A percentile compares a stretch with the other conserved stretches of the same genome.
These are phyloP conservation scores for Holothuria scabra DNA, from an alignment of 53 echinoderm and acorn worm species.

Conservation along the genomic window DNA sequence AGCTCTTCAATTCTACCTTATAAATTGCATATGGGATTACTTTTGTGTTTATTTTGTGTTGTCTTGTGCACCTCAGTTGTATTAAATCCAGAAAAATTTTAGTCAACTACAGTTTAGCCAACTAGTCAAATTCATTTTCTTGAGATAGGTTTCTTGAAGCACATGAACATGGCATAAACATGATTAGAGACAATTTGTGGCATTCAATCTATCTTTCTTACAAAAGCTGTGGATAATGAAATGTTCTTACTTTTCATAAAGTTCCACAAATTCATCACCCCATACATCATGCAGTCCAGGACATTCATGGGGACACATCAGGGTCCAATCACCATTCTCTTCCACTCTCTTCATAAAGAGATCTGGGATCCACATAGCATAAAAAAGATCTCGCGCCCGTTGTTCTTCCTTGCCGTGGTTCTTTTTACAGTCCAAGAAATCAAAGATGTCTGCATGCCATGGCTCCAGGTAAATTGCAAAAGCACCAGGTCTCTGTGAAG, in stretches of 20 bases:
- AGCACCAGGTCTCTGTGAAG: constrained; percentile 87
- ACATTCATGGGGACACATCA: constrained; percentile 96
- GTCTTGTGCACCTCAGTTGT: too few relatives aligned
- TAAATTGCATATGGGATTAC: too few relatives aligned
- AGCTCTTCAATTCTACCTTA: too few relatives aligned
- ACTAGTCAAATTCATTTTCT: neutral
- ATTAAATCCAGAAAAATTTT: too few relatives aligned
- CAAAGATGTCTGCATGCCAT: constrained; percentile 96
- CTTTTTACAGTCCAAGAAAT: constrained; percentile 95
- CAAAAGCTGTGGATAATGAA: neutral
- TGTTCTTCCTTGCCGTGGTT: constrained; percentile 95
- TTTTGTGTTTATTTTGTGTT: too few relatives aligned
- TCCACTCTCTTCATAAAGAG: constrained; percentile 97
- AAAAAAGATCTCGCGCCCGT: constrained; percentile 92
- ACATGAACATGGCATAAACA: neutral
- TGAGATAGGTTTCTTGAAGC: neutral
- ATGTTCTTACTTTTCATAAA: constrained; percentile 70
- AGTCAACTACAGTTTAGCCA: too few relatives aligned
- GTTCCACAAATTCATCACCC: constrained; percentile 88
- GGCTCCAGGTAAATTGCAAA: constrained; percentile 99
- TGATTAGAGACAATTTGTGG: neutral
- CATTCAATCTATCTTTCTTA: too few relatives aligned
- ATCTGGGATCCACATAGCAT: constrained; percentile 93
- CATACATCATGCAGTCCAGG: constrained; percentile 78
- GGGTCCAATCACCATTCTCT: constrained; percentile 76